A percentile compares a stretch with the other conserved stretches of the same genome.
phyloP scores from a whole-genome alignment of 2,888 invertebrate species.

The Aspidiotus destructor region DNA sequence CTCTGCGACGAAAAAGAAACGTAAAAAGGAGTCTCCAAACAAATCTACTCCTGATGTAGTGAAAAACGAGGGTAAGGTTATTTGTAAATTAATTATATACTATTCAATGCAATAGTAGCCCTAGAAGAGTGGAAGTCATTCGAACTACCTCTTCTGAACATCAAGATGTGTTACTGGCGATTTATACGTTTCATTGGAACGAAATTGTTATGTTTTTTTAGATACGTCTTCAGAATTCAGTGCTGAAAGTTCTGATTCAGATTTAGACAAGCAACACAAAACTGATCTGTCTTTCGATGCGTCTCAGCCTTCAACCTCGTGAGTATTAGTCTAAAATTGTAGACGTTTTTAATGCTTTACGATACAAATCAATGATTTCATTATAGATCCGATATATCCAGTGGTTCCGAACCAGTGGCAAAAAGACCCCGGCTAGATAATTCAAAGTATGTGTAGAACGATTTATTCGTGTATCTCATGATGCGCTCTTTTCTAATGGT shows the following conservation, averaged over 20 bases:
- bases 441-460: conserved; percentile 7
- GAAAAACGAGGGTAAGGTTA: conserved; percentile 21
- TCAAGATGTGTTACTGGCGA: no score
- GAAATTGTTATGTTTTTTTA: no score
- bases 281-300: conserved; percentile 38
- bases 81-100: no score
- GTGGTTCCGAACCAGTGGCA: conserved; percentile 40
- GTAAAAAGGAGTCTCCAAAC: conserved; percentile 46
- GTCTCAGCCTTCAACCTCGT: not conserved
- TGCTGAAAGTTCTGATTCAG: conserved; percentile 61
- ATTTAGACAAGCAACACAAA: conserved; percentile 52
- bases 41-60: conserved; percentile 6
- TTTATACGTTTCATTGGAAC: no score
- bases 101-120: not conserved
- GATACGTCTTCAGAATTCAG: conserved; percentile 63
- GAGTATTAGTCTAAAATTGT: not conserved
- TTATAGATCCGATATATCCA: conserved; percentile 6
- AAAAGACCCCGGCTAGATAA: conserved; percentile 48
- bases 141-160: no score
- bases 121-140: no score
- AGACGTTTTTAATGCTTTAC: not conserved
- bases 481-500: not conserved
- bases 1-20: conserved; percentile 49
- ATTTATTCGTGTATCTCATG: not conserved
- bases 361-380: not conserved